Conservation (phyloP, 2,888 invertebrate species). For the Athrips mouffetella region DNA sequence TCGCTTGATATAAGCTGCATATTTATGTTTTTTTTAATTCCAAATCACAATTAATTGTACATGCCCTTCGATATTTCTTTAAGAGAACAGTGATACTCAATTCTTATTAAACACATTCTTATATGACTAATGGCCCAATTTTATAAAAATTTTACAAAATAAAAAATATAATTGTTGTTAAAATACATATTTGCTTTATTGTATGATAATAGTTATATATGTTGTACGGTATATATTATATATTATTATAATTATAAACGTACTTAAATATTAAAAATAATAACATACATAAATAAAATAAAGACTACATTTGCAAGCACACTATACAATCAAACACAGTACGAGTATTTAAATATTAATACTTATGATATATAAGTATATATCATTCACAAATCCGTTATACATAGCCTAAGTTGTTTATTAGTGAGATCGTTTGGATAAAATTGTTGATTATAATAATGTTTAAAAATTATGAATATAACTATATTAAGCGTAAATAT, state of each 20-base stretch:
- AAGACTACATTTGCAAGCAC: slow-evolving; percentile 44
- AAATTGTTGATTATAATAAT: neutral
- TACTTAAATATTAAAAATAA: neutral
- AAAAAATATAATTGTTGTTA: neutral
- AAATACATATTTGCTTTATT: neutral
- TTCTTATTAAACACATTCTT: too few species aligned
- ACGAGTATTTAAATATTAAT: slow-evolving; percentile 31
- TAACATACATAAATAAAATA: slow-evolving; percentile 22
- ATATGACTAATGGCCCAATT: too few species aligned
- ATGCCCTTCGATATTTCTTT: too few species aligned
- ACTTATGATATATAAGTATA: slow-evolving; percentile 6
- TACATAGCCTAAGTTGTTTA: slow-evolving; percentile 18
- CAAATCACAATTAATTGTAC: too few species aligned
- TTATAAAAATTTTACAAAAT: too few species aligned
- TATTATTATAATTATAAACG: neutral
- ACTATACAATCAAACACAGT: slow-evolving; percentile 38
- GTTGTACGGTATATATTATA: neutral
- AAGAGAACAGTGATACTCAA: too few species aligned
- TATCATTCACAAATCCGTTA: slow-evolving; percentile 15
- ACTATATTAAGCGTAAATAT: neutral
- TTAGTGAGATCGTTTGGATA: slow-evolving; percentile 1
- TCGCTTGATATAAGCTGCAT: too few species aligned
- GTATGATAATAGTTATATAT: neutral
- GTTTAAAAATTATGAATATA: slow-evolving; percentile 4
- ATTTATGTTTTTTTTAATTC: too few species aligned